phyloP scores from a whole-genome alignment of 2,888 invertebrate genomes.

The Augochlorella aurata region DNA sequence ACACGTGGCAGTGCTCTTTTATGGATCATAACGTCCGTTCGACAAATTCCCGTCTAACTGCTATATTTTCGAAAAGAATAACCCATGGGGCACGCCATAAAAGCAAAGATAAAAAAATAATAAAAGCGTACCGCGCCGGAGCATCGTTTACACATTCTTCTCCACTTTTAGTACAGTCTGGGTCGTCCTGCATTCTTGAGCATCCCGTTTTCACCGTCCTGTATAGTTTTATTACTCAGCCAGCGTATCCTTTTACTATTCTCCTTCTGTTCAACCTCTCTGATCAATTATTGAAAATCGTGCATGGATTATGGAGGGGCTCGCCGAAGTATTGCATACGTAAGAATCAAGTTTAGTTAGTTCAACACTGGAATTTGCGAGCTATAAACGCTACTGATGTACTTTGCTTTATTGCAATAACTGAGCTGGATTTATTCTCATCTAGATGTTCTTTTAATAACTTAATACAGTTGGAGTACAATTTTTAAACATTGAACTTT shows the following conservation, averaged over 20 bases:
- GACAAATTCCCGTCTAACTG: constrained; percentile 5
- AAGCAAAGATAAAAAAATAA: constrained; percentile 11
- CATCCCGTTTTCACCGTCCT: background rate
- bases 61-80: constrained; percentile 1
- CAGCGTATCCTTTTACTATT: background rate
- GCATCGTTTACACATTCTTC: constrained; percentile 13
- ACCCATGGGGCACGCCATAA: background rate
- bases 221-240: background rate
- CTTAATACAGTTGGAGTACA: too few species aligned
- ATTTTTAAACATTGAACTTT: too few species aligned
- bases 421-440: too few species aligned
- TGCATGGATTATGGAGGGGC: too few species aligned
- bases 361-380: too few species aligned
- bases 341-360: too few species aligned
- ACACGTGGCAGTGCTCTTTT: background rate
- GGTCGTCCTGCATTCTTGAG: background rate
- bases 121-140: background rate
- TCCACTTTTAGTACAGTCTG: background rate
- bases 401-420: too few species aligned
- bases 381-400: too few species aligned
- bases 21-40: constrained; percentile 7
- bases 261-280: background rate
- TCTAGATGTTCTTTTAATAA: too few species aligned
- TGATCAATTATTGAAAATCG: background rate
- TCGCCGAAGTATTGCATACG: too few species aligned